Evolutionary conservation across 2,888 invertebrate genomes (phyloP).

Genomic region (Trachelus tabidus): DNA sequence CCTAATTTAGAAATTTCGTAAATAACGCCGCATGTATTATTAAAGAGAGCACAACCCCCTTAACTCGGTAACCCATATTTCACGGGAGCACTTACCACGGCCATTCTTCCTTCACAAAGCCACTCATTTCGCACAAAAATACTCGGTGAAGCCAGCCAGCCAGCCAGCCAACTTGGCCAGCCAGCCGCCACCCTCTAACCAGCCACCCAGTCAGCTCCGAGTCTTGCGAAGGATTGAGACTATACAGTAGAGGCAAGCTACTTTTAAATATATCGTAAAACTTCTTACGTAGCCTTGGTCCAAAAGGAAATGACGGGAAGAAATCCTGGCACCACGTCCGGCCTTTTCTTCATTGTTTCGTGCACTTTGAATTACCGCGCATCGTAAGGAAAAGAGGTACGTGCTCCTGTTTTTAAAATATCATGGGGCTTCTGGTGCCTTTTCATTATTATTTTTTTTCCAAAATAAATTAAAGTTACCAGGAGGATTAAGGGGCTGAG

Average conservation of each 20-base stretch:
- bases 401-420: neutral
- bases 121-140: conserved; percentile 56
- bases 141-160: conserved; percentile 39
- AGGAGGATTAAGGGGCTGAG: neutral
- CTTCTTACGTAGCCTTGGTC: conserved; percentile 26
- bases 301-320: conserved; percentile 23
- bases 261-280: conserved; percentile 43
- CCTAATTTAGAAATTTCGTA: conserved; percentile 13
- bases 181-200: neutral
- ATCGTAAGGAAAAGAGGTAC: neutral
- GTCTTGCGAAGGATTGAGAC: neutral
- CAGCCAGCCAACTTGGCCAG: neutral
- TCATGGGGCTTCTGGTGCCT: neutral
- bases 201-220: neutral
- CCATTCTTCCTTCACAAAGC: conserved; percentile 61
- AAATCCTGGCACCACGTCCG: conserved; percentile 29
- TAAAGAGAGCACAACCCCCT: conserved; percentile 51
- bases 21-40: conserved; percentile 50
- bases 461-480: neutral
- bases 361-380: conserved; percentile 2
- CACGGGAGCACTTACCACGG: conserved; percentile 57
- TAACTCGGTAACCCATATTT: conserved; percentile 64
- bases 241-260: conserved; percentile 22
- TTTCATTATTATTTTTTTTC: neutral
- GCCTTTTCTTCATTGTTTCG: conserved; percentile 32